Conservation (phyloP, 2,888 invertebrate genomes). For the Agrenia bidenticulata region DNA sequence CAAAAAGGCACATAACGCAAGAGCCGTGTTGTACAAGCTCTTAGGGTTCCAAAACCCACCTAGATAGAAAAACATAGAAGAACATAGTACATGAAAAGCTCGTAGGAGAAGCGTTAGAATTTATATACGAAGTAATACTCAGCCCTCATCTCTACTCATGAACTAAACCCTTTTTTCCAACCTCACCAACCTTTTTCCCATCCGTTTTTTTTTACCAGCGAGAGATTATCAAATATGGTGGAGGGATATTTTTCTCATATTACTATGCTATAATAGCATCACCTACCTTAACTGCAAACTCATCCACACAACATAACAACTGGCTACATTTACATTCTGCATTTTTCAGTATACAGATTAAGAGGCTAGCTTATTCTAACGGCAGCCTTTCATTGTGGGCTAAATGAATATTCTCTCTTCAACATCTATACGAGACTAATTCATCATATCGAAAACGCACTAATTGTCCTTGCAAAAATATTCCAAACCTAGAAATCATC, state of each 20-base stretch:
- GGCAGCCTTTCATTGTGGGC: slow-evolving; percentile 1
- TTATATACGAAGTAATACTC: no score
- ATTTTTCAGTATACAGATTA: neutral
- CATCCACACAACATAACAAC: neutral
- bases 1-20: no score
- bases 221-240: slow-evolving; percentile 13
- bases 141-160: neutral
- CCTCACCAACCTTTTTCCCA: slow-evolving; percentile 5
- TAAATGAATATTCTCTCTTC: neutral
- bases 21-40: no score
- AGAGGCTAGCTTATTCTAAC: neutral
- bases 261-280: neutral
- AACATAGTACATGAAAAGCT: no score
- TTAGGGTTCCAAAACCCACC: no score
- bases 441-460: neutral
- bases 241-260: slow-evolving; percentile 4
- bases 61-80: no score
- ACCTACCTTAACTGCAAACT: neutral
- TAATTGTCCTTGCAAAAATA: slow-evolving; percentile 2
- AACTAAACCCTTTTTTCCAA: slow-evolving; percentile 6
- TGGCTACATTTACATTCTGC: neutral
- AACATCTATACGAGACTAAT: no score
- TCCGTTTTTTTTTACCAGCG: neutral
- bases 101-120: no score
- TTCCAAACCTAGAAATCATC: no score